phyloP scores from a whole-genome alignment of 2,888 invertebrate genomes.

The Plagodis pulveraria region DNA sequence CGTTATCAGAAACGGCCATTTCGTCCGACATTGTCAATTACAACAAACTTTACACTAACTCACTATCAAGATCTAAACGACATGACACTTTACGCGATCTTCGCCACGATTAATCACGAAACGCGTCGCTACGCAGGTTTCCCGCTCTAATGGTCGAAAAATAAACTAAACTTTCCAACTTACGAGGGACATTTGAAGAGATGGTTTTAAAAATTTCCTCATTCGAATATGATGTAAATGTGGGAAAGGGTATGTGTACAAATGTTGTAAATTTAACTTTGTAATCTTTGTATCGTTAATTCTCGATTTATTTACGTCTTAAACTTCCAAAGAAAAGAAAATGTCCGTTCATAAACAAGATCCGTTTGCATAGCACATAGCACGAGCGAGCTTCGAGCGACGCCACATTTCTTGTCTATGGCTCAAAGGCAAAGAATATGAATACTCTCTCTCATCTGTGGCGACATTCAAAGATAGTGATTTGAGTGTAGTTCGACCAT shows the following conservation, averaged over 20 bases:
- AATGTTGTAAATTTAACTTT: not conserved
- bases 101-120: conserved; percentile 66
- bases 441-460: not conserved
- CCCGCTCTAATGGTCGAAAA: conserved; percentile 76
- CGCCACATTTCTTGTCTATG: conserved; percentile 69
- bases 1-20: conserved; percentile 81
- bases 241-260: not conserved
- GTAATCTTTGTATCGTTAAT: conserved; percentile 21
- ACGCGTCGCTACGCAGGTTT: conserved; percentile 80
- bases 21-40: conserved; percentile 81
- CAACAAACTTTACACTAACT: conserved; percentile 61
- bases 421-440: not conserved
- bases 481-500: too few species aligned
- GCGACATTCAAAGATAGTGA: not conserved
- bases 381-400: conserved; percentile 37
- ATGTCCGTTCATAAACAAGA: conserved; percentile 79
- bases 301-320: conserved; percentile 54
- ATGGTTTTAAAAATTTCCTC: conserved; percentile 20
- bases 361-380: conserved; percentile 46
- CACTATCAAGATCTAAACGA: conserved; percentile 70
- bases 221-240: not conserved
- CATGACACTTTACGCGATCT: conserved; percentile 63
- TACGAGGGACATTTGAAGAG: conserved; percentile 46
- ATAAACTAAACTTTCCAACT: conserved; percentile 51
- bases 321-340: conserved; percentile 73